Conservation (phyloP, 2,888 invertebrate species). For the Phengaris alcon region DNA sequence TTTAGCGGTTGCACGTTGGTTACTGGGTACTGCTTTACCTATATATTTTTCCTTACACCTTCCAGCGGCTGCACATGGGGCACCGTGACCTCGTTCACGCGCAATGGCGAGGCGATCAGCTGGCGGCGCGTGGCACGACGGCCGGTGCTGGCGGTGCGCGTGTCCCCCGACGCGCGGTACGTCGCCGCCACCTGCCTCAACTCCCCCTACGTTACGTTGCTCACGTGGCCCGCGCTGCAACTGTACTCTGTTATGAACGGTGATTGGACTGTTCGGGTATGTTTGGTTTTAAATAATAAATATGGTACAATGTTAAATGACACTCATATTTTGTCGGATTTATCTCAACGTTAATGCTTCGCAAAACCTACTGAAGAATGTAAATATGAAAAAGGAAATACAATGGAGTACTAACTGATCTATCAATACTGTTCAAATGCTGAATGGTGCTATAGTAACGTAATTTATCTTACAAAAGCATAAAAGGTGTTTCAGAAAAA, state of each 20-base stretch:
- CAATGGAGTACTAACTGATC: no score
- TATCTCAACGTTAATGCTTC: no score
- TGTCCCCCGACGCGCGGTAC: slow-evolving; percentile 65
- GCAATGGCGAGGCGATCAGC: slow-evolving; percentile 41
- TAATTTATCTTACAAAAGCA: no score
- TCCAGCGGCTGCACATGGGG: slow-evolving; percentile 64
- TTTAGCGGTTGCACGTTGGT: no score
- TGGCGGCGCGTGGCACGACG: slow-evolving; percentile 38
- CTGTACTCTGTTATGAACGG: slow-evolving; percentile 45
- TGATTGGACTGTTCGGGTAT: slow-evolving; percentile 56
- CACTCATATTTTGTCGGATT: no score
- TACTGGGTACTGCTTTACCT: background rate
- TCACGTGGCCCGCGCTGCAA: slow-evolving; percentile 57
- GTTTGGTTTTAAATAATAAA: background rate
- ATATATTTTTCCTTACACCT: background rate
- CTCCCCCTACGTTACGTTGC: slow-evolving; percentile 46
- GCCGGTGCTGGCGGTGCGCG: slow-evolving; percentile 48
- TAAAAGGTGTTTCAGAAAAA: no score
- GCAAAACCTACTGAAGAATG: no score
- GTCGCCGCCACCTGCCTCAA: slow-evolving; percentile 51
- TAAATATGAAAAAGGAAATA: no score
- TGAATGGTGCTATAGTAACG: no score
- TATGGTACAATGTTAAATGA: no score
- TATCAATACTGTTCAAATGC: no score
- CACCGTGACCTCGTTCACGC: slow-evolving; percentile 46